Evolutionary conservation across 2,797 vertebrate species (phyloP).

Genomic region (Stomatorhinus walkeri): DNA sequence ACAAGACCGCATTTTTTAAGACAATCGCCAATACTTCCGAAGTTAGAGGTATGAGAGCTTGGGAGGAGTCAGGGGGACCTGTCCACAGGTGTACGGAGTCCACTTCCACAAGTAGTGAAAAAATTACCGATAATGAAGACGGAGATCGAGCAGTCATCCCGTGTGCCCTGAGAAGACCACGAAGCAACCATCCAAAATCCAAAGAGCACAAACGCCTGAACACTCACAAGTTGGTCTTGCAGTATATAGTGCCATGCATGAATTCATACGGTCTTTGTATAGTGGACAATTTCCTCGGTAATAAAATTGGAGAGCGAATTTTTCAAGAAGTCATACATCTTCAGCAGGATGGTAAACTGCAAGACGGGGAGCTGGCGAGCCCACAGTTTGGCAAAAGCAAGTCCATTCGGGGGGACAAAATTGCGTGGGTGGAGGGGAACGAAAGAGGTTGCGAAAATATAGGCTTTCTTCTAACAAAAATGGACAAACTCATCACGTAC

Average conservation of each 20-base stretch:
- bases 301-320: conserved; percentile 43
- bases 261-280: conserved; percentile 50
- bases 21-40: neutral
- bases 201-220: conserved; percentile 38
- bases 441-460: conserved; percentile 49
- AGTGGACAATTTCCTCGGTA: conserved; percentile 51
- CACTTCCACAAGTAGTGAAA: neutral
- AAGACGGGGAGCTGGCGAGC: conserved; percentile 47
- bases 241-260: conserved; percentile 48
- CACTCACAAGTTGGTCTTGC: conserved; percentile 43
- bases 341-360: conserved; percentile 40
- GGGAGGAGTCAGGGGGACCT: neutral
- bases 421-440: conserved; percentile 50
- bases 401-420: conserved; percentile 40
- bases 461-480: conserved; percentile 46
- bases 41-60: neutral
- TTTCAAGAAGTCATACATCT: conserved; percentile 46
- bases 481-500: conserved; percentile 50
- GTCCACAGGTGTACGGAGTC: conserved; percentile 20
- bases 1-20: conserved; percentile 5
- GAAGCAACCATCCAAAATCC: conserved; percentile 28
- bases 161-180: conserved; percentile 28
- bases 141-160: conserved; percentile 15
- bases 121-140: neutral
- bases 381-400: conserved; percentile 38